These are phyloP conservation scores for Fratercula arctica DNA, from an alignment of 2,797 vertebrate genomes.

Conservation along the genomic window DNA sequence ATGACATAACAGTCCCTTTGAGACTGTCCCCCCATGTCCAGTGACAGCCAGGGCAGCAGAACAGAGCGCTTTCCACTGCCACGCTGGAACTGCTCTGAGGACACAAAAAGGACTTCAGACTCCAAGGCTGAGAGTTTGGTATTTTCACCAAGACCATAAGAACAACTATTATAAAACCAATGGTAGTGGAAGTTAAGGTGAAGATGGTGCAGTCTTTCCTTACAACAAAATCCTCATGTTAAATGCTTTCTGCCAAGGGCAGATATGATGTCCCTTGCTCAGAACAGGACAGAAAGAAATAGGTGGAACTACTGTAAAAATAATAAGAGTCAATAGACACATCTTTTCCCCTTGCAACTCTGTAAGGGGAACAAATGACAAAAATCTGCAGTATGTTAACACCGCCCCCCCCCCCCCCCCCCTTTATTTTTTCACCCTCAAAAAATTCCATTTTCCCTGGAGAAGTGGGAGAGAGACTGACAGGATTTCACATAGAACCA, in stretches of 20 bases:
- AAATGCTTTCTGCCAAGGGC: background rate
- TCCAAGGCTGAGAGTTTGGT: background rate
- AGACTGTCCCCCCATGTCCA: background rate
- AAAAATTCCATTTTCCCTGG: conserved; percentile 36
- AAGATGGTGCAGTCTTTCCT: background rate
- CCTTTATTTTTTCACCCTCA: background rate
- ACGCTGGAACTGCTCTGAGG: background rate
- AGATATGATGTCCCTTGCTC: background rate
- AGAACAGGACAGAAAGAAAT: background rate
- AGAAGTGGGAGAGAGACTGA: conserved; percentile 22
- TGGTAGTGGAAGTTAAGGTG: background rate
- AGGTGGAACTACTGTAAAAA: conserved; percentile 22
- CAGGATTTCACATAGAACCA: conserved; percentile 39
- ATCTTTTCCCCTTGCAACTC: conserved; percentile 6
- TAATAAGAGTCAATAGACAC: background rate
- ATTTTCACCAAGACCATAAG: background rate
- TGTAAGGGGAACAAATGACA: background rate
- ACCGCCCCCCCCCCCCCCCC: too few species aligned
- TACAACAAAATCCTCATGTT: background rate
- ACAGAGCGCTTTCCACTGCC: background rate
- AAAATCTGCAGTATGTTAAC: conserved; percentile 32
- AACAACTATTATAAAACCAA: background rate
- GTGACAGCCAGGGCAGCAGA: background rate
- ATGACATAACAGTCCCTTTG: background rate
- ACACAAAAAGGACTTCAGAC: background rate